phyloP scores from a whole-genome alignment of 2,113 vertebrate genomes.

The Asarcornis scutulata region DNA sequence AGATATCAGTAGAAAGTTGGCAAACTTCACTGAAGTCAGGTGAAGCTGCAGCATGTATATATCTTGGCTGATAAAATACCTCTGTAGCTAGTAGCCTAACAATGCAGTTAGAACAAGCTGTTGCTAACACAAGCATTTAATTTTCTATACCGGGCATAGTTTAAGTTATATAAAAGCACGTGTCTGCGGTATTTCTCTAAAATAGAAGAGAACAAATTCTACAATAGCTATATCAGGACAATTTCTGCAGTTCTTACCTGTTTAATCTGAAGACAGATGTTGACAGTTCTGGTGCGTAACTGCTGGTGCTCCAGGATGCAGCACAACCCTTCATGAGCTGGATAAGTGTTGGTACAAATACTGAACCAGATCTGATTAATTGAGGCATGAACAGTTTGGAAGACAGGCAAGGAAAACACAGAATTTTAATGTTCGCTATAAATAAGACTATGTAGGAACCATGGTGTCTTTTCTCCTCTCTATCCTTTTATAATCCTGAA shows the following conservation, averaged over 20 bases:
- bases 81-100: neutral
- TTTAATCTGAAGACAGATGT: conserved; percentile 24
- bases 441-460: neutral
- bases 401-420: neutral
- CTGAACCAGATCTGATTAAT: neutral
- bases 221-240: neutral
- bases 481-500: conserved; percentile 15
- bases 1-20: neutral
- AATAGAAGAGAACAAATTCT: neutral
- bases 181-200: neutral
- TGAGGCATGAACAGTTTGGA: neutral
- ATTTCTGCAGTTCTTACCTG: conserved; percentile 54
- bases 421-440: neutral
- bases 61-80: neutral
- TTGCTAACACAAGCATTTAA: neutral
- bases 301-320: conserved; percentile 29
- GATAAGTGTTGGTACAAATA: neutral
- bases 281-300: neutral
- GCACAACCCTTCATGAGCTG: neutral
- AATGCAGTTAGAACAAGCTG: neutral
- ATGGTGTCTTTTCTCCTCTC: conserved; percentile 17
- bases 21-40: neutral
- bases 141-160: neutral
- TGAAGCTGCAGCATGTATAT: neutral
- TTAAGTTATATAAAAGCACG: neutral